Percentiles rank a stretch among this genome's conserved stretches.
Evolutionary conservation across 2,797 vertebrate genomes (phyloP).

Genomic region (Takifugu ocellatus): DNA sequence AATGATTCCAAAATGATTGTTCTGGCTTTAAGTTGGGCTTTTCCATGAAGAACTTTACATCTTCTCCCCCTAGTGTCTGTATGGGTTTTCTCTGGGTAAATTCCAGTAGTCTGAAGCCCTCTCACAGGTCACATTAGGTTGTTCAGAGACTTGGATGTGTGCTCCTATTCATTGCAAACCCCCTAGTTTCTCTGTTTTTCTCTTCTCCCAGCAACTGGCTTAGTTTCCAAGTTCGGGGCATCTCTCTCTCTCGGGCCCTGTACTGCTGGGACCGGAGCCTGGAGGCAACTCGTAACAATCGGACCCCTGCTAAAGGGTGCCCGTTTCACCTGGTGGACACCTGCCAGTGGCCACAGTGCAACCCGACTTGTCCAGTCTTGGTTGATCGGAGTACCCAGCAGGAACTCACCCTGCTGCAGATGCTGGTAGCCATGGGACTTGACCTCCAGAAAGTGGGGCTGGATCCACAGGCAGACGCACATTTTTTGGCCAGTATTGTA

Average conservation of each 20-base stretch:
- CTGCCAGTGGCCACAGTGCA: slow-evolving; percentile 84
- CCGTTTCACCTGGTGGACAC: slow-evolving; percentile 81
- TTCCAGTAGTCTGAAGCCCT: no score
- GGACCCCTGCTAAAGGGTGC: slow-evolving; percentile 75
- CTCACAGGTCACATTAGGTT: no score
- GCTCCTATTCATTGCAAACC: neutral
- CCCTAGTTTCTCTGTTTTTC: neutral
- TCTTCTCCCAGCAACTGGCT: slow-evolving; percentile 76
- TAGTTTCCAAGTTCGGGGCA: slow-evolving; percentile 79
- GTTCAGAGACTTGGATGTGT: neutral
- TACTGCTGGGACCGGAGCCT: slow-evolving; percentile 85
- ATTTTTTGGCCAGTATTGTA: slow-evolving; percentile 67
- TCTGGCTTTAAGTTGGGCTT: no score
- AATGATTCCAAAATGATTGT: no score
- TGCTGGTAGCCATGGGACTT: slow-evolving; percentile 78
- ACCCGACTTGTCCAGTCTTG: slow-evolving; percentile 82
- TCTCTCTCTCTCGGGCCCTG: slow-evolving; percentile 77
- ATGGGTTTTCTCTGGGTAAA: no score
- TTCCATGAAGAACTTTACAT: no score
- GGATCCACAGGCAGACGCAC: slow-evolving; percentile 68
- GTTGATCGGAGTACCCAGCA: slow-evolving; percentile 78
- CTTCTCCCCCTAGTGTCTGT: slow-evolving; percentile 9
- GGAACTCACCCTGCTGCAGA: slow-evolving; percentile 80
- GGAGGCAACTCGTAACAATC: slow-evolving; percentile 77
- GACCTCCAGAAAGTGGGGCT: slow-evolving; percentile 77